These are phyloP conservation scores for Clivina fossor DNA, from an alignment of 2,888 invertebrate genomes.

Conservation along the genomic window DNA sequence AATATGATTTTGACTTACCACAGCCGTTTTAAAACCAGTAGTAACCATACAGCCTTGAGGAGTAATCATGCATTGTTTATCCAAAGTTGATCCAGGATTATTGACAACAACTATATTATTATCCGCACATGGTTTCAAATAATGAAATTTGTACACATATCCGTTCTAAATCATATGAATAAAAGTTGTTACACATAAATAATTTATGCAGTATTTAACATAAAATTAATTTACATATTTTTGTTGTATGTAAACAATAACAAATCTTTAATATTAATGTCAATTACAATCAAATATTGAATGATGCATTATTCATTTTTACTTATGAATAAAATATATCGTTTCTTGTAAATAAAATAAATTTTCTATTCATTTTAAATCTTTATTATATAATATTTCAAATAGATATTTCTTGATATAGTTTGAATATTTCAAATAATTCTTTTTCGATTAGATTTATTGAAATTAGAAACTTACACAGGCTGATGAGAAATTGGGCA, in stretches of 20 bases:
- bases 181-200: not conserved
- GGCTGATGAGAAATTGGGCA: conserved; percentile 14
- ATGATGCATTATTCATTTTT: no score
- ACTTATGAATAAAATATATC: no score
- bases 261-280: no score
- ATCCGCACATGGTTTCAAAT: conserved; percentile 18
- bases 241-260: no score
- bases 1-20: conserved; percentile 11
- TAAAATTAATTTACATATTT: no score
- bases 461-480: conserved; percentile 22
- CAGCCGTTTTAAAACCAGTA: conserved; percentile 20
- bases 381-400: no score
- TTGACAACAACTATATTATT: conserved; percentile 22
- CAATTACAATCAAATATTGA: no score
- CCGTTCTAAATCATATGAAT: conserved; percentile 29
- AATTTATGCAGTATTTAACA: no score
- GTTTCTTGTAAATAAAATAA: no score
- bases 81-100: conserved; percentile 12
- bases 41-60: conserved; percentile 31
- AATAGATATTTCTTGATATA: not conserved
- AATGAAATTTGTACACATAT: conserved; percentile 21
- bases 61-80: conserved; percentile 32
- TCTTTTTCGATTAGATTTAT: not conserved
- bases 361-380: no score
- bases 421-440: conserved; percentile 4